Percentiles rank a stretch among this genome's conserved stretches.
Conservation (phyloP, 2,888 invertebrate genomes). For the Glaucopsyche alexis region DNA sequence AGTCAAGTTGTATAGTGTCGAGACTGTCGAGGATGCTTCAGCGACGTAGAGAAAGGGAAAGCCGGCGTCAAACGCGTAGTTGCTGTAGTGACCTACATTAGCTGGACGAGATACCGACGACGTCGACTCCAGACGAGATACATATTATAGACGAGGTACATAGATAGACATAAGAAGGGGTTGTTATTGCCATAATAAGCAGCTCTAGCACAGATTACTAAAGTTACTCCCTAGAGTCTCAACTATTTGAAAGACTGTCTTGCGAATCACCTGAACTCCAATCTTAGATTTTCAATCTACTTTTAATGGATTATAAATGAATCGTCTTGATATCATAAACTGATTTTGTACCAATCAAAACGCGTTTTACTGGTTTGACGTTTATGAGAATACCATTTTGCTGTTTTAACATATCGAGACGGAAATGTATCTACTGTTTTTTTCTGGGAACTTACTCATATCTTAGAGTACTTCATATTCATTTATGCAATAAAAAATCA, state of each 20-base stretch:
- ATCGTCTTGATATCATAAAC: no score
- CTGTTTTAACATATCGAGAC: no score
- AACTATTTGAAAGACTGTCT: neutral
- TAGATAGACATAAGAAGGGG: neutral
- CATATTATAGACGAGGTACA: neutral
- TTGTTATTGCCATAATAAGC: neutral
- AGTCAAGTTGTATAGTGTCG: conserved; percentile 21
- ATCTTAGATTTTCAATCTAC: no score
- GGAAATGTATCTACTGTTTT: no score
- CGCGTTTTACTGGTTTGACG: no score
- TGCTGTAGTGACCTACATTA: conserved; percentile 23
- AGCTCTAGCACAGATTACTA: neutral
- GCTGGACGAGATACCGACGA: conserved; percentile 7
- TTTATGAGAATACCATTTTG: no score
- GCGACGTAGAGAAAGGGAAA: conserved; percentile 20
- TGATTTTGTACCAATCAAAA: no score
- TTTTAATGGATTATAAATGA: no score
- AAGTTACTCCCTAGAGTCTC: neutral
- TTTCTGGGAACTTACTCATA: no score
- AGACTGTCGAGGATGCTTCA: conserved; percentile 21
- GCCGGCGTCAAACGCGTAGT: conserved; percentile 17
- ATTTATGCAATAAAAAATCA: no score
- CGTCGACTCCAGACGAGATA: neutral
- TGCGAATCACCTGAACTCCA: no score
- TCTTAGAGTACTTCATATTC: no score